Evolutionary conservation across 1,140 invertebrate species (phyloP).

Genomic region (Dufourea novaeangliae): DNA sequence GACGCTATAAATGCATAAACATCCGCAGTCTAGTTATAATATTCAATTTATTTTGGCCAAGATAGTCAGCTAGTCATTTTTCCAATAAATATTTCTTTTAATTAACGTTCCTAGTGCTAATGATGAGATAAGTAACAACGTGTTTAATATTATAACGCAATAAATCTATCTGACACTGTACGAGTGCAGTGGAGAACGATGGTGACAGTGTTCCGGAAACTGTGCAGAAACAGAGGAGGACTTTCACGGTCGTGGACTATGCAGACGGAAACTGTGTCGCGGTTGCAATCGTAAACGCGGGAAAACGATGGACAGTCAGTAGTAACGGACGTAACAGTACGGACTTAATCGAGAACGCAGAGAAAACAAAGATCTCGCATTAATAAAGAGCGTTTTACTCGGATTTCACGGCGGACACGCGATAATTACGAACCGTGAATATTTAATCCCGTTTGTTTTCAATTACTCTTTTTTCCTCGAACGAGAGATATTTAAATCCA

Average conservation of each 20-base stretch:
- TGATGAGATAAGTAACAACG: no score
- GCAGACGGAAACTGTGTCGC: background rate
- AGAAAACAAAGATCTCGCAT: constrained; percentile 31
- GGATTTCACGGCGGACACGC: constrained; percentile 43
- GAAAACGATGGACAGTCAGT: background rate
- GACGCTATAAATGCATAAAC: no score
- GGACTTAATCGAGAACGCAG: background rate
- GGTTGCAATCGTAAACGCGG: background rate
- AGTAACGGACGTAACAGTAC: background rate
- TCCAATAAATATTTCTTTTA: no score
- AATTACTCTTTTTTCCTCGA: background rate
- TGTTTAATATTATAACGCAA: no score
- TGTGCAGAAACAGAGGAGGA: background rate
- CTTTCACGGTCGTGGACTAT: background rate
- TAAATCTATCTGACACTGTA: no score
- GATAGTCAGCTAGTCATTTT: no score
- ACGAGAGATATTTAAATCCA: background rate
- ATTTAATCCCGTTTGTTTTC: background rate
- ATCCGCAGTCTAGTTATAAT: no score
- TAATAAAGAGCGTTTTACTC: background rate
- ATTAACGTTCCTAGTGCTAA: no score
- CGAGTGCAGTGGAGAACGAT: background rate
- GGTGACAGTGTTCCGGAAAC: background rate
- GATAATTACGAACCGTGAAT: constrained; percentile 16
- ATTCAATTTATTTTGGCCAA: no score